A percentile compares a stretch with the other conserved stretches of the same genome.
Evolutionary conservation across 2,113 vertebrate genomes (phyloP).

Genomic region (Dolichallabes microphthalmus): DNA sequence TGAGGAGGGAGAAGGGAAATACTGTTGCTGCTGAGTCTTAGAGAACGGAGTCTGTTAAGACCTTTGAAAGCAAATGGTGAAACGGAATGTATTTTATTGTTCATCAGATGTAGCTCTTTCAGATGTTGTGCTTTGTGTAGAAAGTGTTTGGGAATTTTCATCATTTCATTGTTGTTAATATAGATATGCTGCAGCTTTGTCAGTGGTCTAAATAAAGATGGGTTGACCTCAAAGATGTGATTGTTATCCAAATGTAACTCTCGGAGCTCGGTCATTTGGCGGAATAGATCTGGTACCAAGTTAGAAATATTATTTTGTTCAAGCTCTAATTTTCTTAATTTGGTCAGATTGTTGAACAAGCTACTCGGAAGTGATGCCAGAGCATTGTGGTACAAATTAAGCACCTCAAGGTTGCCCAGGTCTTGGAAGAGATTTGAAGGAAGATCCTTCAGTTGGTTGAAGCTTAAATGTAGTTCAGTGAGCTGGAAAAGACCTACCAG

Average conservation of each 20-base stretch:
- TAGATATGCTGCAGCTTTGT: constrained; percentile 56
- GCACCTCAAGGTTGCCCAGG: constrained; percentile 46
- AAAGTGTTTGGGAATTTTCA: constrained; percentile 50
- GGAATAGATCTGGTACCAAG: constrained; percentile 50
- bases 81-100: constrained; percentile 59
- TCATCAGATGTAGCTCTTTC: constrained; percentile 56
- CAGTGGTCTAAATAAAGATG: constrained; percentile 49
- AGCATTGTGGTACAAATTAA: constrained; percentile 64
- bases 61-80: constrained; percentile 51
- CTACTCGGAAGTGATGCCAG: constrained; percentile 51
- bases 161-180: constrained; percentile 58
- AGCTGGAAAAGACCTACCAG: constrained; percentile 57
- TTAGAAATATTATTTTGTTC: constrained; percentile 60
- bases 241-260: constrained; percentile 65
- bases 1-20: constrained; percentile 47
- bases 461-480: constrained; percentile 57
- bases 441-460: constrained; percentile 60
- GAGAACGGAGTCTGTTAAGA: constrained; percentile 38
- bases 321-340: constrained; percentile 57
- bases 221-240: constrained; percentile 52
- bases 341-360: constrained; percentile 57
- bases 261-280: constrained; percentile 42
- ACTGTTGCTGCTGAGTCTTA: constrained; percentile 59
- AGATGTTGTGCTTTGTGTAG: constrained; percentile 53
- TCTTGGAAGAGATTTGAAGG: constrained; percentile 48